Base-by-base conservation (phyloP, 1,140 invertebrate species). In the Hyposmocoma kahamanoa region DNA sequence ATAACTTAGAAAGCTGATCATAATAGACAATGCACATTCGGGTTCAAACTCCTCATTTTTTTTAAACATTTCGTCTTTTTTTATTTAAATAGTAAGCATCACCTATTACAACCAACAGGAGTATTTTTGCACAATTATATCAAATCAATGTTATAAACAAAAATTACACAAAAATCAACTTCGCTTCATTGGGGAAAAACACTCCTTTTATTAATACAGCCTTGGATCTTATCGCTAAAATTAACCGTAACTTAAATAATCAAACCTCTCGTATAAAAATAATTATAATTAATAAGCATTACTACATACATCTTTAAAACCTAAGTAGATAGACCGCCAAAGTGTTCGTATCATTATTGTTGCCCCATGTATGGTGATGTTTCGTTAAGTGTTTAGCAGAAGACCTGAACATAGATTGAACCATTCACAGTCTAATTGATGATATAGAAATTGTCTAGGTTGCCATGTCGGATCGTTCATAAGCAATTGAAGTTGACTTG, bases 311-410 rank as follows among this genome's bases (percentile, higher is more conserved):
- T 52, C 26, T 34, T 68, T 76, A 72, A 50, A 68, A 58, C 61
- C 78, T 81, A 83, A 80, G 79, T 83, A 78, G 53, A 80, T 79
- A 82, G 78, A 81, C 78, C 78, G 81, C 72, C 63, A 64, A 66
- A 53, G 52, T 62, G 36, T 72, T 73, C 56, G 26, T 18, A 39
- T 44, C 8, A 3, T 28, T 30, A 11, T 30, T 10, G 15, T 30
- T 44, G 26, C 24, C n/a, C 36, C 11, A 6, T 28, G 6, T 6
- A 6, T 28, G 24, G 6, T 28, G 11, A 6, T 28, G 24, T 28
- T 28, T n/a, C n/a, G n/a, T n/a, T n/a, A n/a, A n/a, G n/a, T n/a
- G n/a, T n/a, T n/a, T n/a, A n/a, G n/a, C n/a, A n/a, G n/a, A n/a
- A n/a, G n/a, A n/a, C n/a, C n/a, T n/a, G n/a, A n/a, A n/a, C n/a